A percentile compares a stretch with the other conserved stretches of the same genome.
These are phyloP conservation scores for Pseudois nayaur DNA, from an alignment of 2,113 vertebrate genomes.

Conservation along the genomic window DNA sequence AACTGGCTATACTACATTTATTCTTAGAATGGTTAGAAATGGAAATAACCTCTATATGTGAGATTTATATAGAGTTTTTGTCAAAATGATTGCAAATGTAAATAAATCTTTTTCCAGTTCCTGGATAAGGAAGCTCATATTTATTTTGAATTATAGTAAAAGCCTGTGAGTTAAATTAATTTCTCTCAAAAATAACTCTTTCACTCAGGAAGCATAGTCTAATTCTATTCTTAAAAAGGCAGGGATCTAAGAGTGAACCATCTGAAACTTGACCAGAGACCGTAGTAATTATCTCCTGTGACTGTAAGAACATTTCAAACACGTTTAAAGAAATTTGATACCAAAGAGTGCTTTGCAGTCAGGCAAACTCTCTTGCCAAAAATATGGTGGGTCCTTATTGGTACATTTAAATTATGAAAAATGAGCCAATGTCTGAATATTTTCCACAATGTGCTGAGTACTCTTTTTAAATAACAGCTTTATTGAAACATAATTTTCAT, in stretches of 20 bases:
- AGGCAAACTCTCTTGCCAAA: neutral
- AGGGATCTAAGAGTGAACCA: neutral
- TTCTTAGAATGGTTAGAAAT: neutral
- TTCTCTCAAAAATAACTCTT: constrained; percentile 1
- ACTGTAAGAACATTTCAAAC: neutral
- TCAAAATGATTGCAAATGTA: neutral
- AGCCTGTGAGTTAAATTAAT: neutral
- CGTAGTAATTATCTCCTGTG: neutral
- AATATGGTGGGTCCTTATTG: neutral
- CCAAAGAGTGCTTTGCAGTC: neutral
- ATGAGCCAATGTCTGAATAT: neutral
- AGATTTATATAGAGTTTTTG: neutral
- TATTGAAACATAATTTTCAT: neutral
- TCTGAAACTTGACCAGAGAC: neutral
- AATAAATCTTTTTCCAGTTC: neutral
- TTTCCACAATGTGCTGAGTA: neutral
- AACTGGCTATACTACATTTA: neutral
- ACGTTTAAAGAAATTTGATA: neutral
- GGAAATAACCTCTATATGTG: neutral
- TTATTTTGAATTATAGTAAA: neutral
- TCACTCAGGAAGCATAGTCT: neutral
- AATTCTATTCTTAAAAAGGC: neutral
- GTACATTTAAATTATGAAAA: neutral
- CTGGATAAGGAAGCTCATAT: neutral
- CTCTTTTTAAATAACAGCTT: neutral